These are phyloP conservation scores for Cerastis rubricosa DNA, from an alignment of 2,888 invertebrate species.

Conservation along the genomic window DNA sequence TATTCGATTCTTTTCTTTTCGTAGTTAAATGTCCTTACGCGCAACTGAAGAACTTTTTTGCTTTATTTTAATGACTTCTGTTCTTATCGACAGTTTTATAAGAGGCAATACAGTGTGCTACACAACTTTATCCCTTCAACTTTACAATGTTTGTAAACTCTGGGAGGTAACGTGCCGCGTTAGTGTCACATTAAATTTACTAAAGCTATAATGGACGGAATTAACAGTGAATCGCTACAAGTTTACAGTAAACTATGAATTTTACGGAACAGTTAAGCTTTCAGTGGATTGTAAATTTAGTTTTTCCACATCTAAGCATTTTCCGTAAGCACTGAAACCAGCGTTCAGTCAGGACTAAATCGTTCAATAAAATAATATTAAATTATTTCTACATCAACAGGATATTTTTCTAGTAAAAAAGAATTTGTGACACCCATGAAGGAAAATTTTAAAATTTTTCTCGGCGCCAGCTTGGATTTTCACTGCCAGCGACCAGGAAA, in stretches of 20 bases:
- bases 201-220: conserved; percentile 37
- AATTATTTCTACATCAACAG: too few relatives aligned
- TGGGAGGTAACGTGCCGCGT: conserved; percentile 29
- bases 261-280: conserved; percentile 19
- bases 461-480: too few relatives aligned
- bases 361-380: conserved; percentile 2
- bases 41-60: conserved; percentile 22
- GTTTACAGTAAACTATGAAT: conserved; percentile 40
- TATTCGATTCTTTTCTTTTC: conserved; percentile 47
- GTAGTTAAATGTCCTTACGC: conserved; percentile 36
- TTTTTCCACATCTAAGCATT: background rate
- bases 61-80: conserved; percentile 34
- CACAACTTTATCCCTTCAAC: conserved; percentile 28
- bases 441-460: too few relatives aligned
- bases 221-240: conserved; percentile 45
- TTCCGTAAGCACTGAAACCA: background rate
- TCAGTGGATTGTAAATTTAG: conserved; percentile 11
- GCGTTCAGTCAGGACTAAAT: background rate
- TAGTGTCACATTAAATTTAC: conserved; percentile 43
- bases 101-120: conserved; percentile 6
- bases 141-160: conserved; percentile 41
- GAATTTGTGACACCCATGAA: too few relatives aligned
- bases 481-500: too few relatives aligned
- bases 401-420: too few relatives aligned
- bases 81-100: conserved; percentile 19